Evolutionary conservation across 1,140 invertebrate species (phyloP), one percentile per base, ranked within the genome.

Genomic region (Metopolophium dirhodum): DNA sequence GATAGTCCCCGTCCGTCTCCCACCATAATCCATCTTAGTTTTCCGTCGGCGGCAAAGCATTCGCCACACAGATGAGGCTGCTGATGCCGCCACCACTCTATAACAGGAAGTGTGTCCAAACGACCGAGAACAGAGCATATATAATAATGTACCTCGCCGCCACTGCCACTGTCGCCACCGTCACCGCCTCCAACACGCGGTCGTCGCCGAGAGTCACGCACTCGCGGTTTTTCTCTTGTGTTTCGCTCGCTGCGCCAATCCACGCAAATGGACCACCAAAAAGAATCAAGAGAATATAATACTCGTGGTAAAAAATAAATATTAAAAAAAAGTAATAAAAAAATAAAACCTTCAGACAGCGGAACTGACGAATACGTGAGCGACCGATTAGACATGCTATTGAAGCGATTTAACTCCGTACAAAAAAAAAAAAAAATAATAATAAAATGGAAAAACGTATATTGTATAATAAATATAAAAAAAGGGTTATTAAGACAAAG

Each of bases 351-450:
- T 57, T 90, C 89, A 90, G 89, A 41, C 37, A 90, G 89, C 89
- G 89, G 89, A 90, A 90, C 89, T 86, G 82, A 93, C 91, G 82
- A 93, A 93, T 93, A 86, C 91, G 91, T 86, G 91, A 93, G 91
- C 91, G 91, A 93, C 91, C 91, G 91, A 93, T 93, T 93, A 93
- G 91, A 93, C 91, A 93, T 93, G 91, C 91, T 93, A 93, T 93
- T 93, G 91, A 93, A 93, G 82, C 82, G 91, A 93, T 93, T 93
- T 93, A 93, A 86, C 91, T 86, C 45, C 11, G 82, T 85, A 85
- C 6, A 57, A 47, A 92, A 92, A 92, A 37, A 37, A 37, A 37
- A 37, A 92, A 92, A 51, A 51, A 49, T 22, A 91, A 77, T 11
- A 37, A 54, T 20, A 90, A 61, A 89, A 89, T 30, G 49, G 35